phyloP scores from a whole-genome alignment of 2,113 vertebrate genomes.

The Pyrgilauda ruficollis region DNA sequence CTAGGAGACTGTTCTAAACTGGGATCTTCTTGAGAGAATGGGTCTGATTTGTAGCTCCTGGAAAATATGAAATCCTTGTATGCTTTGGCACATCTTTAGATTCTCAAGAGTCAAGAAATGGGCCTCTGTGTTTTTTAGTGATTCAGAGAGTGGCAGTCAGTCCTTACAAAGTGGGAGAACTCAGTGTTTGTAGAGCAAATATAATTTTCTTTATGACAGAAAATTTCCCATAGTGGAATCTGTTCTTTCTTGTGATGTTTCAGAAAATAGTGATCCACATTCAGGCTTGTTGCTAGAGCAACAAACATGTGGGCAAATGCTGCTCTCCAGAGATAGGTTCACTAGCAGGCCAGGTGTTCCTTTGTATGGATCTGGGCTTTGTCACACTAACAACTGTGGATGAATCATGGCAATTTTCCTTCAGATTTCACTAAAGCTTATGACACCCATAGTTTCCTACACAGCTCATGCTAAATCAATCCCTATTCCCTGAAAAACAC shows the following conservation, averaged over 20 bases:
- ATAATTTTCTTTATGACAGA: constrained; percentile 51
- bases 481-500: neutral
- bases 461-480: neutral
- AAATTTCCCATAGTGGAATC: constrained; percentile 44
- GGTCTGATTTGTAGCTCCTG: constrained; percentile 58
- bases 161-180: constrained; percentile 49
- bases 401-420: constrained; percentile 44
- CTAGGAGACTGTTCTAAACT: constrained; percentile 43
- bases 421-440: neutral
- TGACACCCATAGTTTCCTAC: neutral
- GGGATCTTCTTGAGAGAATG: constrained; percentile 41
- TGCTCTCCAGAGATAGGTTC: neutral
- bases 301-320: neutral
- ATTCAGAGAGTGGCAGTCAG: constrained; percentile 49
- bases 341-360: constrained; percentile 25
- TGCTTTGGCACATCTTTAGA: constrained; percentile 59
- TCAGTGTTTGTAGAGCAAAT: constrained; percentile 38
- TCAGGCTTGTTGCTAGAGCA: constrained; percentile 33
- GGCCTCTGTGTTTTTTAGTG: constrained; percentile 22
- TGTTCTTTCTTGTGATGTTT: neutral
- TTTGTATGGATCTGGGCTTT: constrained; percentile 18
- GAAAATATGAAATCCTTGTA: constrained; percentile 66
- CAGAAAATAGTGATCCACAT: neutral
- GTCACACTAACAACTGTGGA: constrained; percentile 19
- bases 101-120: constrained; percentile 23